phyloP scores from a whole-genome alignment of 2,113 vertebrate species.

The Callaeas wilsoni region DNA sequence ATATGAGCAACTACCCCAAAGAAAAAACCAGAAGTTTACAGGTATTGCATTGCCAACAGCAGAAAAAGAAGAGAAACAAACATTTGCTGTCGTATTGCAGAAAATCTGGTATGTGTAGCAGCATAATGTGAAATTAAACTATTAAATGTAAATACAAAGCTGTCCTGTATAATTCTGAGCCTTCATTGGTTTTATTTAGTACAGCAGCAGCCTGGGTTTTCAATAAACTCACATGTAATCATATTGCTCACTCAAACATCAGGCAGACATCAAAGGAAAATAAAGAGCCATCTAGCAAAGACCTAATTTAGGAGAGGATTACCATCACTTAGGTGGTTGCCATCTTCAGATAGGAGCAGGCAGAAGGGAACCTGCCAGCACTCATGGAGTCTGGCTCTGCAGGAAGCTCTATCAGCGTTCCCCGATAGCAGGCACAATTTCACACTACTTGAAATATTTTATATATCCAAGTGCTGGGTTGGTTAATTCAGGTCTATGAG shows the following conservation, averaged over 20 bases:
- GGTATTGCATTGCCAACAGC: neutral
- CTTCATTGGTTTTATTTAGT: neutral
- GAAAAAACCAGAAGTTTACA: neutral
- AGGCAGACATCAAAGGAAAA: neutral
- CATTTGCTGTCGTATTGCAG: neutral
- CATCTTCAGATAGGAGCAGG: neutral
- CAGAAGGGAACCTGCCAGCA: neutral
- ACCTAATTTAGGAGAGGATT: neutral
- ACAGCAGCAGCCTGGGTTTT: neutral
- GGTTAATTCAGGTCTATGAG: conserved; percentile 2
- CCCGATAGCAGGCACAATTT: neutral
- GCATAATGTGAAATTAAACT: neutral
- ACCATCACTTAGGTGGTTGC: neutral
- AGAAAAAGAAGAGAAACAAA: neutral
- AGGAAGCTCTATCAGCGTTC: neutral
- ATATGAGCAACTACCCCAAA: neutral
- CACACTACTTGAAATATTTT: neutral
- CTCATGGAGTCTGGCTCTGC: neutral
- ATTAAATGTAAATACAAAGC: neutral
- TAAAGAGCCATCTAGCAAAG: neutral
- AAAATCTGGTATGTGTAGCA: neutral
- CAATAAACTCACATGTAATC: neutral
- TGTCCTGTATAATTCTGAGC: neutral
- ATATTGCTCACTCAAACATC: neutral
- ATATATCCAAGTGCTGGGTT: neutral